These are phyloP conservation scores for Temnothorax longispinosus DNA, from an alignment of 1,140 invertebrate species.

Conservation along the genomic window DNA sequence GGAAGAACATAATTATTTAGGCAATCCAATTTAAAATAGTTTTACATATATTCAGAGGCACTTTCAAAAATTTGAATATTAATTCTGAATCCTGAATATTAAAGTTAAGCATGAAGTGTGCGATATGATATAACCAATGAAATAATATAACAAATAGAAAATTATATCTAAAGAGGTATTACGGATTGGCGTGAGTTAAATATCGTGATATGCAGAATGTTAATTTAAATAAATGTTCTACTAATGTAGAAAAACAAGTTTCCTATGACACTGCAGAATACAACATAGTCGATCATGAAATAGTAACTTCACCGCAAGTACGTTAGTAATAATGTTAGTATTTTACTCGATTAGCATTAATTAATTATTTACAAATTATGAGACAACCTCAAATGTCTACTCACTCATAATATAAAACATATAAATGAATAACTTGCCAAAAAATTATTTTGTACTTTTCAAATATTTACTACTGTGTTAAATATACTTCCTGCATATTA, in stretches of 20 bases:
- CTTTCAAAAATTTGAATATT: neutral
- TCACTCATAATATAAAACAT: neutral
- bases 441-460: neutral
- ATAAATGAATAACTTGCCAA: neutral
- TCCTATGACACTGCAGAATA: slow-evolving; percentile 40
- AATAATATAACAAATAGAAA: slow-evolving; percentile 6
- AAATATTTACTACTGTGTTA: neutral
- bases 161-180: slow-evolving; percentile 30
- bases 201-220: slow-evolving; percentile 75
- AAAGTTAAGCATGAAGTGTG: neutral
- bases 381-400: neutral
- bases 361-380: neutral
- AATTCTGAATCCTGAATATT: neutral
- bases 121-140: slow-evolving; percentile 29
- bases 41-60: neutral
- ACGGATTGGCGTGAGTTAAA: slow-evolving; percentile 16
- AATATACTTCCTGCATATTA: neutral
- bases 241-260: slow-evolving; percentile 36
- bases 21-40: neutral
- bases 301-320: slow-evolving; percentile 67
- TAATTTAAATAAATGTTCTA: slow-evolving; percentile 50
- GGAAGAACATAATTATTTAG: neutral
- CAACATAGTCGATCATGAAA: slow-evolving; percentile 46
- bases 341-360: neutral
- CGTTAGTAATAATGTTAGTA: slow-evolving; percentile 37